Evolutionary conservation across 2,113 vertebrate genomes (phyloP), one percentile per base, ranked within the genome.

Genomic region (Oreocharis arfaki): DNA sequence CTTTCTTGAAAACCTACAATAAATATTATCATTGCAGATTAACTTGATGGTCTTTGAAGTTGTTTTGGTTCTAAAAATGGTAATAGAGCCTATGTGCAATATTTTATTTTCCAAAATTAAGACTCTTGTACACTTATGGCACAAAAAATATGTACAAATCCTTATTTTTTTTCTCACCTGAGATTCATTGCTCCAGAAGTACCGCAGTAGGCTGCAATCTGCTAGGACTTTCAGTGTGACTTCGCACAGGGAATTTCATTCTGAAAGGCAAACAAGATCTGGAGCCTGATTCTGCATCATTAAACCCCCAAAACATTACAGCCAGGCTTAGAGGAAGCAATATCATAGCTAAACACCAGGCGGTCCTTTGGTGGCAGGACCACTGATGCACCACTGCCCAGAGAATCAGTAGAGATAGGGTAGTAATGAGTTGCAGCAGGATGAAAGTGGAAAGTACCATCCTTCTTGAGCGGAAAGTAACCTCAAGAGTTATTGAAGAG

Each of bases 11-110:
- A 94, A 89, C 23, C 3, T 21, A 64, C 37, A 61, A 64, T 91
- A 95, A 94, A 95, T 89, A 94, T 79, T 92, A 53, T 42, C 44
- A 64, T 84, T 87, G 18, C 37, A 85, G 61, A 95, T 87, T 60
- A 95, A 84, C 73, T 84, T 89, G 65, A 71, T 5, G 0, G 37
- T 76, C 91, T 95, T 95, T 94, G 93, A 95, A 94, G 69, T 61
- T 65, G 49, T 76, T 96, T 89, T 79, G 49, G 73, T 94, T 89
- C 87, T 94, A 92, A 93, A 92, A 95, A 91, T 65, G 46, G 89
- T 64, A 69, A 89, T 44, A 76, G 57, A 84, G 6, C 6, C 19
- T 21, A 57, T 65, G 13, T 59, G 10, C 18, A 79, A 60, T n/a
- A 64, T 64, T 75, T 89, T 16, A 46, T 60, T 84, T 87, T 82